These are phyloP conservation scores for Sitophilus oryzae DNA, from an alignment of 1,140 invertebrate genomes.

Conservation along the genomic window DNA sequence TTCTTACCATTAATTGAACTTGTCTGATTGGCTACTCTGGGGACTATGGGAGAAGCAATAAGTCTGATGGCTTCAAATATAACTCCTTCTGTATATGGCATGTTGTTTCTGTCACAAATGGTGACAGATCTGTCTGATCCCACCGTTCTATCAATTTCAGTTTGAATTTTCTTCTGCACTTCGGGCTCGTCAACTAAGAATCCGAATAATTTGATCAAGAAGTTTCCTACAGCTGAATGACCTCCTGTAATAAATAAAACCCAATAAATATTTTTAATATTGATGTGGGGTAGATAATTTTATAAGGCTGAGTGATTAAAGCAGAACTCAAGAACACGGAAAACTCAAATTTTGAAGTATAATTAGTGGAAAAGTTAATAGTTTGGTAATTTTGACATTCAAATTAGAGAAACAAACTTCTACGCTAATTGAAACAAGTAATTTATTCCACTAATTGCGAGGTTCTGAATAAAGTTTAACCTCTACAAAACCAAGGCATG, in stretches of 20 bases:
- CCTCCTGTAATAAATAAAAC: conserved; percentile 53
- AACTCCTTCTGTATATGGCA: conserved; percentile 78
- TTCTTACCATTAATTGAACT: conserved; percentile 61
- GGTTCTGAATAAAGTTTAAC: too few species aligned
- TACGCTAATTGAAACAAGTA: too few species aligned
- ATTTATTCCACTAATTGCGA: too few species aligned
- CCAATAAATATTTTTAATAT: not conserved
- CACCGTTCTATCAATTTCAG: conserved; percentile 57
- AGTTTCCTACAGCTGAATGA: conserved; percentile 78
- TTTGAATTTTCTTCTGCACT: conserved; percentile 59
- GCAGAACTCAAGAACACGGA: too few species aligned
- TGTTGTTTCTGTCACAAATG: conserved; percentile 50
- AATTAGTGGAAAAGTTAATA: too few species aligned
- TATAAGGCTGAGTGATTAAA: too few species aligned
- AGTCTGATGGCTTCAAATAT: conserved; percentile 71
- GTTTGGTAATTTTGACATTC: too few species aligned
- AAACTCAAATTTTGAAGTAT: too few species aligned
- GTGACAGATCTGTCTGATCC: conserved; percentile 24
- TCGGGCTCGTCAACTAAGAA: conserved; percentile 46
- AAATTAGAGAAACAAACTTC: too few species aligned
- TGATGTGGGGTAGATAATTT: not conserved
- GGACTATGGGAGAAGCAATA: conserved; percentile 82
- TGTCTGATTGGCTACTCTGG: conserved; percentile 76
- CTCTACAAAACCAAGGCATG: too few species aligned
- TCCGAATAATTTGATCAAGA: conserved; percentile 56